Base-by-base conservation (phyloP, 1,140 invertebrate genomes). In the Microplitis demolitor region DNA sequence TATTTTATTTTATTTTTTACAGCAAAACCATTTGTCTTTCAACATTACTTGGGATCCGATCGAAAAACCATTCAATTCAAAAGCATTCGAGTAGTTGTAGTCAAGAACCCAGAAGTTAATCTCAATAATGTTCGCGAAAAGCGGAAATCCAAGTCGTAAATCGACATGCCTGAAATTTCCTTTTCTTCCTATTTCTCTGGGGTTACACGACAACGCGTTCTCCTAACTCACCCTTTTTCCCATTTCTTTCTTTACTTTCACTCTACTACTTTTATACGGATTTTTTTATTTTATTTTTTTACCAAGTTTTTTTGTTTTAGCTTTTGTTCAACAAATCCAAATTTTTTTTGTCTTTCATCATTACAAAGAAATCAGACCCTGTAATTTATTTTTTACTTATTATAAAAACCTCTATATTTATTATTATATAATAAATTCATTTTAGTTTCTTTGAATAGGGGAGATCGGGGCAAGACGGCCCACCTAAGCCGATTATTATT, bases 131-230 rank as follows among this genome's bases (percentile, higher is more conserved):
- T 66, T 76, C 76, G 77, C 73, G 56, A 74, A 72, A 68, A 77
- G 69, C 82, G 82, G 82, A 84, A 82, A 77, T 76, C 63, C 33
- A 66, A 70, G 78, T 78, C 77, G 81, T 84, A 84, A 84, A 82
- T 80, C 75, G 37, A 45, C 66, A 64, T 61, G 61, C 39, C 69
- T 66, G 53, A 58, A 16, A 71, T 77, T 75, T 72, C 39, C 39
- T 37, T 63, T 62, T 69, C 53, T 56, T 34, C 54, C 33, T 53
- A 51, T 60, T 35, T 64, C 14, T 63, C 75, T 74, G 58, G 66
- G 58, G 66, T 73, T 56, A 66, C 35, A 72, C 63, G 70, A 50
- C 37, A 54, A 67, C 51, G 39, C 39, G 56, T 69, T 58, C 16
- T 13, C 11, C 51, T 58, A 58, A 31, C 56, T 58, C 16, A 58